These are phyloP conservation scores for Pegea sp. DNA, from an alignment of 23 tunicate genomes.

Conservation along the genomic window DNA sequence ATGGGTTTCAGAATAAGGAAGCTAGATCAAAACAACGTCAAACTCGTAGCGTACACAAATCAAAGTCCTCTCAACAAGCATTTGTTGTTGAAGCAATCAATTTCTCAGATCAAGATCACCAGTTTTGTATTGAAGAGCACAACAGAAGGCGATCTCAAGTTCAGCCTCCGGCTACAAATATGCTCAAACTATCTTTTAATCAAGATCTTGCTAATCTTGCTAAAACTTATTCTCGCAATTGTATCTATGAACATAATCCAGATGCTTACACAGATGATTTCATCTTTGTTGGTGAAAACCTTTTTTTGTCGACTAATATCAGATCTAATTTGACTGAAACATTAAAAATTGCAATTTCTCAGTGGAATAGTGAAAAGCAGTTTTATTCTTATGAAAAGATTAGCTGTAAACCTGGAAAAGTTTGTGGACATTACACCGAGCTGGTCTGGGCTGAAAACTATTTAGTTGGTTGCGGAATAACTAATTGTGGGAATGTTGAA, in stretches of 20 bases:
- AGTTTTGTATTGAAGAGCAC: too few species aligned
- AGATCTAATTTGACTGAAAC: background rate
- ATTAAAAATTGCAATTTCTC: constrained; percentile 6
- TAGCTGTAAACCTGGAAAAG: constrained; percentile 4
- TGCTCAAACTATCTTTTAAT: constrained; percentile 6
- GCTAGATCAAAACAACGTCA: too few species aligned
- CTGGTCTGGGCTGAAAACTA: constrained; percentile 33
- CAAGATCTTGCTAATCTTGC: constrained; percentile 6
- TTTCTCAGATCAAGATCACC: too few species aligned
- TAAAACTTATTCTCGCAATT: constrained; percentile 3
- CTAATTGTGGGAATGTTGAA: constrained; percentile 7
- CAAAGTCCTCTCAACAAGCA: too few species aligned
- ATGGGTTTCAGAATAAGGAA: too few species aligned
- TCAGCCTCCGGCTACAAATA: constrained; percentile 5
- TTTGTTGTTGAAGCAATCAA: too few species aligned
- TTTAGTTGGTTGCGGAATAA: constrained; percentile 26
- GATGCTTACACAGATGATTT: background rate
- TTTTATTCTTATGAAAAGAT: constrained; percentile 13
- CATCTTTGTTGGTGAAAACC: constrained; percentile 11
- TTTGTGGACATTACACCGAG: constrained; percentile 29
- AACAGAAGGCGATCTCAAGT: too few species aligned
- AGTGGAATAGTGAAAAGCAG: constrained; percentile 21
- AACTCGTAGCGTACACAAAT: too few species aligned
- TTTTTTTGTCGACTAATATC: background rate
- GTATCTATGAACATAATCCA: constrained; percentile 4